Conservation (phyloP, 2,888 invertebrate species). For the Drosophila prostipennis region DNA sequence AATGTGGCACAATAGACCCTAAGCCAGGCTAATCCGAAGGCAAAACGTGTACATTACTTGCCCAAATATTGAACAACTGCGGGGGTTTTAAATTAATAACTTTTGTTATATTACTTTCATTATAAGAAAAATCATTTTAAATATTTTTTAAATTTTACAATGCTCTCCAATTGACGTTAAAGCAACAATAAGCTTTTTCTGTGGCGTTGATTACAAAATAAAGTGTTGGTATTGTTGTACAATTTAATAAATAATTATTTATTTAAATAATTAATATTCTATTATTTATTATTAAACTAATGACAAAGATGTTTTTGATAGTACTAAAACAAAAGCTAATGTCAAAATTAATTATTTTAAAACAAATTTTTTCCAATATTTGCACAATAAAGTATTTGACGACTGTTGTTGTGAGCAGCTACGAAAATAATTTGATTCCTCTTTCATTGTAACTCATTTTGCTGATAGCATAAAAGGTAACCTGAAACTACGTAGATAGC, state of each 20-base stretch:
- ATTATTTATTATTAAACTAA: too few relatives aligned
- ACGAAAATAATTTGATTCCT: not conserved
- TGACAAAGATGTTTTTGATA: too few relatives aligned
- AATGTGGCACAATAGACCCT: constrained; percentile 2
- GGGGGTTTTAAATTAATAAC: not conserved
- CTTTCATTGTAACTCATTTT: not conserved
- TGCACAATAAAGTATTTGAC: not conserved
- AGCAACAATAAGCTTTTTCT: too few relatives aligned
- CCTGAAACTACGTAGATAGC: not conserved
- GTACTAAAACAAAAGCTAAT: too few relatives aligned
- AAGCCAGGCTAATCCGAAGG: constrained; percentile 1
- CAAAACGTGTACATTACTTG: not conserved
- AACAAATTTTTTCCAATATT: too few relatives aligned
- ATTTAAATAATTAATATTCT: too few relatives aligned
- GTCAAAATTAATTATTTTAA: too few relatives aligned
- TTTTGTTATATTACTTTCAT: not conserved
- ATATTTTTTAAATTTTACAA: too few relatives aligned
- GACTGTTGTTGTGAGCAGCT: not conserved
- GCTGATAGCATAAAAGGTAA: not conserved
- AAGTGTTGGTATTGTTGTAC: too few relatives aligned
- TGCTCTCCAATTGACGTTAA: too few relatives aligned
- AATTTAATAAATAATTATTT: too few relatives aligned
- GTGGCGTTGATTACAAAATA: not conserved
- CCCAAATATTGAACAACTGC: constrained; percentile 1
- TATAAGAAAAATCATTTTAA: too few relatives aligned